A percentile compares a stretch with the other conserved stretches of the same genome.
phyloP scores from a whole-genome alignment of 2,113 vertebrate genomes.

The Chelonoidis abingdonii region DNA sequence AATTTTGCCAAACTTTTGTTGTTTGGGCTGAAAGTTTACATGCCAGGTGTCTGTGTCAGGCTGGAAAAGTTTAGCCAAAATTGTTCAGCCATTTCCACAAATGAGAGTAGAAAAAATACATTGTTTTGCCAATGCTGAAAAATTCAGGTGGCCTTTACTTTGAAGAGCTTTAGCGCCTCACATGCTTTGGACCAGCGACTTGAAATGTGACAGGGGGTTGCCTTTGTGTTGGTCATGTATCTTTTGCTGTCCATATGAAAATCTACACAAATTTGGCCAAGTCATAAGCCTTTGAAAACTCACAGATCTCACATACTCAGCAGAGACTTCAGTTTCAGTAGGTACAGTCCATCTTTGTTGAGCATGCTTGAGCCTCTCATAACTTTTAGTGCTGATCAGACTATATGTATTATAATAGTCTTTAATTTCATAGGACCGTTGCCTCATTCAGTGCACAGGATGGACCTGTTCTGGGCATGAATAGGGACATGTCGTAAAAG shows the following conservation, averaged over 20 bases:
- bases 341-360: background rate
- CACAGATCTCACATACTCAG: background rate
- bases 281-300: background rate
- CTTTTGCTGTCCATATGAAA: background rate
- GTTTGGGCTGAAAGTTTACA: background rate
- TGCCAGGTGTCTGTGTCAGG: background rate
- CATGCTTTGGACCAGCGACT: background rate
- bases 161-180: background rate
- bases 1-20: background rate
- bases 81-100: background rate
- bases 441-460: background rate
- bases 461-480: background rate
- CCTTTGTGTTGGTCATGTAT: background rate
- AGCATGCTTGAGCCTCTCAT: background rate
- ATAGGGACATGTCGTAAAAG: background rate
- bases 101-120: background rate
- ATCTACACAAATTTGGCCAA: background rate
- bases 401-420: background rate
- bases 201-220: fast-evolving
- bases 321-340: background rate
- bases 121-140: background rate
- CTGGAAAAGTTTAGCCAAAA: background rate
- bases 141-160: background rate
- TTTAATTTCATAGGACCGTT: background rate
- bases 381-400: background rate